phyloP scores from a whole-genome alignment of 2,113 vertebrate species.

The Chauna torquata region DNA sequence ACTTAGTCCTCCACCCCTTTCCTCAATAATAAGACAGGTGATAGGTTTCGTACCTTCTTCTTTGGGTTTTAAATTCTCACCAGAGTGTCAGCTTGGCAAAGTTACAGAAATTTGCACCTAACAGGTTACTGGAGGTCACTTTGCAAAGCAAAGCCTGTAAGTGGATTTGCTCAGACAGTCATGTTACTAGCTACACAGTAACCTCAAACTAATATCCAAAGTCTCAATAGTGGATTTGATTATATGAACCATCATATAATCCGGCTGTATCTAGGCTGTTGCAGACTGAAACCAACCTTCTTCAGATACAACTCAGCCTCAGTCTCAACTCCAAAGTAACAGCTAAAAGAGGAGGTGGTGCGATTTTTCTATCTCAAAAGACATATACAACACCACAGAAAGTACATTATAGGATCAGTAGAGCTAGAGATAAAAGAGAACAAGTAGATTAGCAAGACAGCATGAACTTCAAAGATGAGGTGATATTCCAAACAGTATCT shows the following conservation, averaged over 20 bases:
- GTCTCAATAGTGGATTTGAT: not conserved
- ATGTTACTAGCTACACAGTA: conserved; percentile 43
- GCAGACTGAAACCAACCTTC: not conserved
- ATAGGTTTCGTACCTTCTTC: not conserved
- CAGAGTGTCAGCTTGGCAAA: not conserved
- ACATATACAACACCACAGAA: not conserved
- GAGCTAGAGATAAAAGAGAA: not conserved
- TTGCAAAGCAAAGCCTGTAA: conserved; percentile 49
- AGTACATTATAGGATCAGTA: not conserved
- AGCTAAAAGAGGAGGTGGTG: not conserved
- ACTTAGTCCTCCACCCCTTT: not conserved
- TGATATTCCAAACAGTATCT: not conserved
- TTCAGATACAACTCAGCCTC: not conserved
- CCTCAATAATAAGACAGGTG: not conserved
- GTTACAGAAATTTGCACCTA: not conserved
- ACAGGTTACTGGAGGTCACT: conserved; percentile 40
- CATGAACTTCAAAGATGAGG: not conserved
- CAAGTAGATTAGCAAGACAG: not conserved
- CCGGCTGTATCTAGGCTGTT: not conserved
- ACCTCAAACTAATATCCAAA: conserved; percentile 5
- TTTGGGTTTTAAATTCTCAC: not conserved
- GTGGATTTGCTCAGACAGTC: conserved; percentile 40
- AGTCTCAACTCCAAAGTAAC: not conserved
- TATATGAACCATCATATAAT: not conserved
- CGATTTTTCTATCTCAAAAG: not conserved